Conservation (phyloP, 2,888 invertebrate species). For the Acanthococcus lagerstroemiae region DNA sequence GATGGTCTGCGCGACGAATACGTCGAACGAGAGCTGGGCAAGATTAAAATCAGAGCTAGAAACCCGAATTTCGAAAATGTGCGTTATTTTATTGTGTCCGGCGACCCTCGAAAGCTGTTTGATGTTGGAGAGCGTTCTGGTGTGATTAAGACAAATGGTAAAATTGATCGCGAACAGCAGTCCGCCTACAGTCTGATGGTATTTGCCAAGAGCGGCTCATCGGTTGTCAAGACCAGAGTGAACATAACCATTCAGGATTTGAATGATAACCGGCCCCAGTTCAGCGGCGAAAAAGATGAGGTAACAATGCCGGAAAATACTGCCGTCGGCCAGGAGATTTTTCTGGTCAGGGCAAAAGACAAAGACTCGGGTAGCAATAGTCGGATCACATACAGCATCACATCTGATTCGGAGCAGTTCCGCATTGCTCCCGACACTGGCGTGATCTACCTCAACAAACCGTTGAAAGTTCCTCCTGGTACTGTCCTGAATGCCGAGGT, state of each 20-base stretch:
- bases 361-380: constrained; percentile 83
- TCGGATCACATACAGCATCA: constrained; percentile 68
- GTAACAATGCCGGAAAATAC: constrained; percentile 74
- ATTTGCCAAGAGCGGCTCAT: constrained; percentile 64
- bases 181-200: constrained; percentile 66
- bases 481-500: constrained; percentile 63
- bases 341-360: constrained; percentile 76
- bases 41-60: constrained; percentile 50
- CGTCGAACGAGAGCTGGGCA: constrained; percentile 64
- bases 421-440: constrained; percentile 77
- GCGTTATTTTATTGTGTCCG: constrained; percentile 63
- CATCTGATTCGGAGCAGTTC: constrained; percentile 71
- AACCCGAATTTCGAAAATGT: constrained; percentile 43
- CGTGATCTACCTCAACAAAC: constrained; percentile 74
- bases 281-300: constrained; percentile 67
- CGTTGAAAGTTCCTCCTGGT: constrained; percentile 64
- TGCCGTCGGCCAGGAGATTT: constrained; percentile 87
- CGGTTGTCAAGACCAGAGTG: constrained; percentile 67
- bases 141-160: constrained; percentile 61
- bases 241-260: constrained; percentile 73
- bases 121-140: constrained; percentile 70
- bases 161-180: constrained; percentile 74
- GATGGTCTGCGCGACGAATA: constrained; percentile 51
- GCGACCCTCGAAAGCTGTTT: constrained; percentile 68
- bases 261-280: constrained; percentile 84